phyloP scores from a whole-genome alignment of 1,140 invertebrate genomes.

The Brachionus calyciflorus region DNA sequence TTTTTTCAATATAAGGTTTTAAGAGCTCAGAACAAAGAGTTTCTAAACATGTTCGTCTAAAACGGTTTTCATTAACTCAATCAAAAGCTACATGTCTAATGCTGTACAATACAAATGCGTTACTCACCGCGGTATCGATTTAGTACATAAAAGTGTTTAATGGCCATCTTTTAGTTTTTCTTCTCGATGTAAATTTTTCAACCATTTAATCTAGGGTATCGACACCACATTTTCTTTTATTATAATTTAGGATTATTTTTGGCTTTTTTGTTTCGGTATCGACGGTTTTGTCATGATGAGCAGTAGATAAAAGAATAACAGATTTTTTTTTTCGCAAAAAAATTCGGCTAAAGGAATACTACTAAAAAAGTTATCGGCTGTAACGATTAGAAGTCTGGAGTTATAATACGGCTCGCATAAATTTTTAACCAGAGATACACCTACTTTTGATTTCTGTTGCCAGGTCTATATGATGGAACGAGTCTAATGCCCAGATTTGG shows the following conservation, averaged over 20 bases:
- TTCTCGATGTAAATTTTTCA: constrained; percentile 47
- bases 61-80: background rate
- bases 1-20: no score
- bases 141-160: constrained; percentile 50
- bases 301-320: constrained; percentile 43
- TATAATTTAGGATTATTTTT: constrained; percentile 48
- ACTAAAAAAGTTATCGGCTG: constrained; percentile 12
- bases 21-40: no score
- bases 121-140: constrained; percentile 48
- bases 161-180: constrained; percentile 50
- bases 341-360: background rate
- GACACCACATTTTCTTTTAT: constrained; percentile 48
- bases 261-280: constrained; percentile 45
- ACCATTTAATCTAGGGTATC: constrained; percentile 48
- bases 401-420: background rate
- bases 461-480: no score
- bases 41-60: background rate
- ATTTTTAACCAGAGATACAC: background rate
- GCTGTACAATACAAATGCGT: background rate
- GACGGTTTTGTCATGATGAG: constrained; percentile 25
- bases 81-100: background rate
- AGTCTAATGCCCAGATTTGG: no score
- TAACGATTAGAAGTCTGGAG: background rate
- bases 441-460: background rate
- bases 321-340: background rate